These are phyloP conservation scores for Coelopa pilipes DNA, from an alignment of 2,888 invertebrate species.

Conservation along the genomic window DNA sequence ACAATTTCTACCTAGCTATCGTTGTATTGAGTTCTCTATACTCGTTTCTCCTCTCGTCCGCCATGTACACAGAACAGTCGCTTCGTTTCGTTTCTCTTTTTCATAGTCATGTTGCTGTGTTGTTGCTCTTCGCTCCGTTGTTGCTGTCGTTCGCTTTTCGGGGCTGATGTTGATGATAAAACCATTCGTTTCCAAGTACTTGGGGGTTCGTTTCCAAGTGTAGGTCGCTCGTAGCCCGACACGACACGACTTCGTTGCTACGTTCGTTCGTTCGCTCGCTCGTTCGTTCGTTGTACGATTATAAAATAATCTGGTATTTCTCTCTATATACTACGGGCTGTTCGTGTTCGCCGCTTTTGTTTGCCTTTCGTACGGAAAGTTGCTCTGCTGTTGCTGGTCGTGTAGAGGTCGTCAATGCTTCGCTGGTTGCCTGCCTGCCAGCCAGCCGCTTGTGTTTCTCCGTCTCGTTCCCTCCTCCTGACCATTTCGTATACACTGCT, in stretches of 20 bases:
- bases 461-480: not conserved
- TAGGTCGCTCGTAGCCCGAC: not conserved
- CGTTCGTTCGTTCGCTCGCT: constrained; percentile 14
- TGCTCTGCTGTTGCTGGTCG: not conserved
- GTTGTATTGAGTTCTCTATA: constrained; percentile 22
- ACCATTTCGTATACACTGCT: not conserved
- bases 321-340: constrained; percentile 1
- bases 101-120: constrained; percentile 18
- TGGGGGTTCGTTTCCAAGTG: not conserved
- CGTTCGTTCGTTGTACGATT: constrained; percentile 18
- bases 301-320: constrained; percentile 33
- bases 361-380: not conserved
- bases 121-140: not conserved
- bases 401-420: constrained; percentile 5
- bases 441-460: no score
- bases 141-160: not conserved
- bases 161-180: constrained; percentile 9
- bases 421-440: not conserved
- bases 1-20: not conserved
- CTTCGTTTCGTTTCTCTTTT: constrained; percentile 28
- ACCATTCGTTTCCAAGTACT: constrained; percentile 17
- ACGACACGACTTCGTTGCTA: not conserved
- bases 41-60: constrained; percentile 12
- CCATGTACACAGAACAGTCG: not conserved
- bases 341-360: constrained; percentile 2